phyloP scores from a whole-genome alignment of 2,888 invertebrate species.

The Patella depressa region DNA sequence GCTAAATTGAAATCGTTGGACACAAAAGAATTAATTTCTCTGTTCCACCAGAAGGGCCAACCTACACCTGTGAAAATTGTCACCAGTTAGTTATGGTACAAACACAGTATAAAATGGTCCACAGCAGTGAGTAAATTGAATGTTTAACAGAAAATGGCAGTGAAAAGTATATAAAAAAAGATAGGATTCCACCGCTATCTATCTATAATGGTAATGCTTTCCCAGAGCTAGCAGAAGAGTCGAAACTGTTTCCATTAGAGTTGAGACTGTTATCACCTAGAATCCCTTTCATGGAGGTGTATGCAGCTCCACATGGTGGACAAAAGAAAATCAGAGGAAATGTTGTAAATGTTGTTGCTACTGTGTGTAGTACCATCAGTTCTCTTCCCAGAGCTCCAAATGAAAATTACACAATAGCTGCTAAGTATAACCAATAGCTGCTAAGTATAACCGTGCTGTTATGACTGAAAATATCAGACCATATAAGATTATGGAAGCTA shows the following conservation, averaged over 20 bases:
- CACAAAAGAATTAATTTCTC: background rate
- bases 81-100: background rate
- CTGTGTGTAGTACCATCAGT: background rate
- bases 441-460: background rate
- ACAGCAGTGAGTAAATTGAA: background rate
- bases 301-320: background rate
- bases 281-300: background rate
- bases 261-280: background rate
- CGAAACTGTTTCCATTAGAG: background rate
- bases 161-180: background rate
- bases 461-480: slow-evolving; percentile 11
- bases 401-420: slow-evolving; percentile 11
- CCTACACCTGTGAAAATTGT: background rate
- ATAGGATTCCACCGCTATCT: background rate
- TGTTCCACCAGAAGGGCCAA: background rate
- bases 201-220: too few relatives aligned
- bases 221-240: too few relatives aligned
- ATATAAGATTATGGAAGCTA: slow-evolving; percentile 13
- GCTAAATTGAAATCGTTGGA: background rate
- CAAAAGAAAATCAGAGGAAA: background rate
- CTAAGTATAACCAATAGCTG: background rate
- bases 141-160: background rate
- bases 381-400: background rate
- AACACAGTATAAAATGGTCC: background rate
- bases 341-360: slow-evolving; percentile 3